phyloP scores from a whole-genome alignment of 2,797 vertebrate genomes.

The Zenarchopterus dispar region DNA sequence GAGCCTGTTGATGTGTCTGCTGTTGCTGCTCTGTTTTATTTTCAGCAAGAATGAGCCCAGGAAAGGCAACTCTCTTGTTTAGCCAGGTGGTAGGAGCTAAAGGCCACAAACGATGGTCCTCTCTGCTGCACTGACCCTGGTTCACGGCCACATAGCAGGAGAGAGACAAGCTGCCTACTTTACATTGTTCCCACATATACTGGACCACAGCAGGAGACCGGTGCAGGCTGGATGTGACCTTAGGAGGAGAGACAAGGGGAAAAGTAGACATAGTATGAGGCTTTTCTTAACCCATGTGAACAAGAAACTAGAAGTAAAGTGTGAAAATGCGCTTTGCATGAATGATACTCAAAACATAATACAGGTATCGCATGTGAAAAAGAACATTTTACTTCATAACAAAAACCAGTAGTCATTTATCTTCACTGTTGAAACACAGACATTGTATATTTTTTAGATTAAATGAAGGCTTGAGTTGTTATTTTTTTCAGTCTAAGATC shows the following conservation, averaged over 20 bases:
- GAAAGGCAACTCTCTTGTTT: slow-evolving; percentile 24
- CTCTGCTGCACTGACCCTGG: slow-evolving; percentile 43
- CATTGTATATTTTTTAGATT: neutral
- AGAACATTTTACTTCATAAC: neutral
- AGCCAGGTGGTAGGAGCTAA: slow-evolving; percentile 70
- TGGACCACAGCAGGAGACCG: slow-evolving; percentile 17
- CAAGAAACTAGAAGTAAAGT: too few relatives aligned
- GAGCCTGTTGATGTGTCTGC: slow-evolving; percentile 2
- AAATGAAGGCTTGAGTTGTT: too few relatives aligned
- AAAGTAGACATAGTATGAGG: neutral
- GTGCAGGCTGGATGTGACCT: slow-evolving; percentile 1
- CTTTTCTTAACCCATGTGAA: neutral
- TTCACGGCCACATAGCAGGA: slow-evolving; percentile 31
- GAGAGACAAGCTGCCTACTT: slow-evolving; percentile 59
- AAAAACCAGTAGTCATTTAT: too few relatives aligned
- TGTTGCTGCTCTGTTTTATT: slow-evolving; percentile 23
- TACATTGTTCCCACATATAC: slow-evolving; percentile 65
- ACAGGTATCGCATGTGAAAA: too few relatives aligned
- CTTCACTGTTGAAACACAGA: too few relatives aligned
- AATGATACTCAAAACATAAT: neutral
- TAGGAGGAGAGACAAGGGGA: neutral
- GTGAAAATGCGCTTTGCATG: too few relatives aligned
- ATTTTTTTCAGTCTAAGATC: too few relatives aligned
- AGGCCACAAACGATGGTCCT: slow-evolving; percentile 51
- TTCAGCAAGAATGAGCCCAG: slow-evolving; percentile 17